Evolutionary conservation across 2,888 invertebrate species (phyloP).

Genomic region (Idaea biselata): DNA sequence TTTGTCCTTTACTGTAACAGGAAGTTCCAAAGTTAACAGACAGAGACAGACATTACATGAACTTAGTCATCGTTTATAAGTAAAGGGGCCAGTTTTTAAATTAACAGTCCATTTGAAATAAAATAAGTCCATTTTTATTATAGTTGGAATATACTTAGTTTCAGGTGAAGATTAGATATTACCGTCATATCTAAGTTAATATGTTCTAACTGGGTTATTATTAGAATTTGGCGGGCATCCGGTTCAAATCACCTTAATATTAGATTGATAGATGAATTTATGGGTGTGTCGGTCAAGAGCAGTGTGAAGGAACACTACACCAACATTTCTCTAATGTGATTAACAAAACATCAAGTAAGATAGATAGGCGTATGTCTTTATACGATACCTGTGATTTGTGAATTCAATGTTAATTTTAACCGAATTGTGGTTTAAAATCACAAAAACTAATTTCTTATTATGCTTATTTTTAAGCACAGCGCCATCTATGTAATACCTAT

Average conservation of each 20-base stretch:
- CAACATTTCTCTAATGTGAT: not conserved
- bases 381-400: conserved; percentile 1
- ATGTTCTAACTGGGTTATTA: too few species aligned
- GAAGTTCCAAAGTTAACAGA: too few species aligned
- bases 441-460: not conserved
- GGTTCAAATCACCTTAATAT: conserved; percentile 32
- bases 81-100: too few species aligned
- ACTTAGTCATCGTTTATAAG: too few species aligned
- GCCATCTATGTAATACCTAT: not conserved
- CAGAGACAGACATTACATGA: too few species aligned
- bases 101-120: too few species aligned
- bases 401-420: conserved; percentile 1
- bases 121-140: too few species aligned
- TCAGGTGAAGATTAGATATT: too few species aligned
- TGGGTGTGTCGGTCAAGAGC: conserved; percentile 1
- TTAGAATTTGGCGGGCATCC: too few species aligned
- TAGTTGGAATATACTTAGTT: too few species aligned
- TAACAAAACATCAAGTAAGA: not conserved
- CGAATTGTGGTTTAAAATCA: not conserved
- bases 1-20: too few species aligned
- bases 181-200: too few species aligned
- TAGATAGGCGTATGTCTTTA: not conserved
- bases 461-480: not conserved
- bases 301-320: not conserved
- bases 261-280: conserved; percentile 34